Evolutionary conservation across 2,888 invertebrate genomes (phyloP).

Genomic region (Drosophila peninsularis): DNA sequence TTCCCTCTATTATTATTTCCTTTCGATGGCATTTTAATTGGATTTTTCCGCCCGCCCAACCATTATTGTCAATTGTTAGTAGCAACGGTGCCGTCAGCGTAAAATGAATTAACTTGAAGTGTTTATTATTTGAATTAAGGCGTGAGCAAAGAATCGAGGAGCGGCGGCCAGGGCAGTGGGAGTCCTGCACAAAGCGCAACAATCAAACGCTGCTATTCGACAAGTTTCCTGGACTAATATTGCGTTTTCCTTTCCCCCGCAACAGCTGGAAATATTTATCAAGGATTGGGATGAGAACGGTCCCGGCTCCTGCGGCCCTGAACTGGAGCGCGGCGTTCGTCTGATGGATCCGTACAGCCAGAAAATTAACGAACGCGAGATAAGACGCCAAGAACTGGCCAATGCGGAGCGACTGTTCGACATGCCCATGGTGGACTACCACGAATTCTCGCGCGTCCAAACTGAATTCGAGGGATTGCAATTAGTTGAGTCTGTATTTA

Average conservation of each 20-base stretch:
- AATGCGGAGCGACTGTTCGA: conserved; percentile 95
- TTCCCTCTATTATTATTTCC: conserved; percentile 82
- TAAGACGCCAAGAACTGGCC: conserved; percentile 86
- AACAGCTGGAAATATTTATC: conserved; percentile 87
- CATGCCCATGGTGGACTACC: conserved; percentile 93
- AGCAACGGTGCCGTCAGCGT: conserved; percentile 59
- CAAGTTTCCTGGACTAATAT: conserved; percentile 53
- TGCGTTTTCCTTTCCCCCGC: conserved; percentile 16
- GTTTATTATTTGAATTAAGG: conserved; percentile 83
- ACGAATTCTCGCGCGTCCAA: conserved; percentile 88
- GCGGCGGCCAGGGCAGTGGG: conserved; percentile 11
- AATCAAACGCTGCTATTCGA: conserved; percentile 56
- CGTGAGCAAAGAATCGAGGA: conserved; percentile 22
- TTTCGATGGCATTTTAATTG: conserved; percentile 84
- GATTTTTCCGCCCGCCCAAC: conserved; percentile 81
- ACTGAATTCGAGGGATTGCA: conserved; percentile 89
- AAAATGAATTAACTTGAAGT: conserved; percentile 84
- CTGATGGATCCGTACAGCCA: conserved; percentile 87
- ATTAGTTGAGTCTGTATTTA: conserved; percentile 71
- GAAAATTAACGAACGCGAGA: conserved; percentile 89
- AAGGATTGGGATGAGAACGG: conserved; percentile 90
- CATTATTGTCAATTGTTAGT: conserved; percentile 81
- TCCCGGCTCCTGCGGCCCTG: conserved; percentile 91
- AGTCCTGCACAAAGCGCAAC: conserved; percentile 50
- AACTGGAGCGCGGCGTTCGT: conserved; percentile 89